phyloP scores from a whole-genome alignment of 2,888 invertebrate species.

The Catocala fraxini region DNA sequence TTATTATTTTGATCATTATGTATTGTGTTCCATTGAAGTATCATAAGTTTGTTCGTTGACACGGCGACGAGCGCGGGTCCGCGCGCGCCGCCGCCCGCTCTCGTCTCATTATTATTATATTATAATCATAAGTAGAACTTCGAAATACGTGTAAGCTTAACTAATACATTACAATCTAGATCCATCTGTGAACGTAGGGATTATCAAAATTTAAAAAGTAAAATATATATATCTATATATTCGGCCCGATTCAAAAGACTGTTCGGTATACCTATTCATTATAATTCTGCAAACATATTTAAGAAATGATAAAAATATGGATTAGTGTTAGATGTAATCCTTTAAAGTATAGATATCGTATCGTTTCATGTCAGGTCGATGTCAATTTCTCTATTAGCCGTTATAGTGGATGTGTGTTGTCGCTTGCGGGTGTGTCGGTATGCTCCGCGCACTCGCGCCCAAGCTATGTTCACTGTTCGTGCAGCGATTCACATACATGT shows the following conservation, averaged over 20 bases:
- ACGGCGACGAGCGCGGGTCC: conserved; percentile 31
- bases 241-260: conserved; percentile 91
- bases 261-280: conserved; percentile 90
- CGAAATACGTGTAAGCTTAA: conserved; percentile 72
- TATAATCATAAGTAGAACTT: conserved; percentile 66
- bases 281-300: conserved; percentile 76
- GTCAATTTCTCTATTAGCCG: conserved; percentile 73
- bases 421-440: conserved; percentile 53
- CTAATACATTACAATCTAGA: conserved; percentile 72
- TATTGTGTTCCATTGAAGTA: conserved; percentile 55
- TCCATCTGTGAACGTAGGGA: conserved; percentile 81
- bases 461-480: conserved; percentile 58
- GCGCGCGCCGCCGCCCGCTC: conserved; percentile 30
- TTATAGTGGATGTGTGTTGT: conserved; percentile 67
- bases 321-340: conserved; percentile 75
- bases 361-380: conserved; percentile 71
- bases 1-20: conserved; percentile 53
- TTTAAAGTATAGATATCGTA: conserved; percentile 65
- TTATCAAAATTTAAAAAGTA: conserved; percentile 75
- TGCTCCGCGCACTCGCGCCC: conserved; percentile 24
- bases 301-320: conserved; percentile 65
- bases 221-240: conserved; percentile 66
- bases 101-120: conserved; percentile 47
- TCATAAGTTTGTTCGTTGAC: conserved; percentile 59
- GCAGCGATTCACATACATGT: conserved; percentile 75